Conservation (phyloP, 2,797 vertebrate species). For the Geotrypetes seraphini region DNA sequence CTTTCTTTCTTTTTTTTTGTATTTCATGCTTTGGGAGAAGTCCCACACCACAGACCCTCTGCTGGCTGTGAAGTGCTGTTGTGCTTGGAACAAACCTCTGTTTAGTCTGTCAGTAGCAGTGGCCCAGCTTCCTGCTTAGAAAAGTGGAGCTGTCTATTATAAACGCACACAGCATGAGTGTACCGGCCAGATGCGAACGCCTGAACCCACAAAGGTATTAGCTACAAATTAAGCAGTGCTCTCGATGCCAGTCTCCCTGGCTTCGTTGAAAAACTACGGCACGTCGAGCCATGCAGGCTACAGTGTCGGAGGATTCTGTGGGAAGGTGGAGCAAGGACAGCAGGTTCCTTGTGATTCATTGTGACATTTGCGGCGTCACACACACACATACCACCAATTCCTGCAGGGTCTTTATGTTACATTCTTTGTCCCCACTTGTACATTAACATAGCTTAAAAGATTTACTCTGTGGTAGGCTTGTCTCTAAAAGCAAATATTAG, state of each 20-base stretch:
- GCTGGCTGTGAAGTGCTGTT: slow-evolving; percentile 49
- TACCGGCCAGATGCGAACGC: slow-evolving; percentile 61
- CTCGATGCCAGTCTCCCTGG: slow-evolving; percentile 47
- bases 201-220: slow-evolving; percentile 64
- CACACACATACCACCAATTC: neutral
- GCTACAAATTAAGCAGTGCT: slow-evolving; percentile 61
- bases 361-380: slow-evolving; percentile 41
- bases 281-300: slow-evolving; percentile 45
- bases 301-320: slow-evolving; percentile 32
- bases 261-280: slow-evolving; percentile 57
- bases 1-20: neutral
- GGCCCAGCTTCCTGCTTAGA: slow-evolving; percentile 42
- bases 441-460: neutral
- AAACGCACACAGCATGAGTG: slow-evolving; percentile 53
- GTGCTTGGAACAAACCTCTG: slow-evolving; percentile 49
- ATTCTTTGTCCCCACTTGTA: neutral
- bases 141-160: slow-evolving; percentile 59
- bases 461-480: neutral
- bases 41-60: slow-evolving; percentile 46
- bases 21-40: slow-evolving; percentile 64
- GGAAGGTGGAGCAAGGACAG: slow-evolving; percentile 64
- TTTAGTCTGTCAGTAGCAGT: slow-evolving; percentile 34
- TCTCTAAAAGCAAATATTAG: slow-evolving; percentile 6
- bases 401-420: neutral
- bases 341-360: slow-evolving; percentile 73